A percentile compares a stretch with the other conserved stretches of the same genome.
phyloP scores from a whole-genome alignment of 2,797 vertebrate species.

The Anguilla marmorata region DNA sequence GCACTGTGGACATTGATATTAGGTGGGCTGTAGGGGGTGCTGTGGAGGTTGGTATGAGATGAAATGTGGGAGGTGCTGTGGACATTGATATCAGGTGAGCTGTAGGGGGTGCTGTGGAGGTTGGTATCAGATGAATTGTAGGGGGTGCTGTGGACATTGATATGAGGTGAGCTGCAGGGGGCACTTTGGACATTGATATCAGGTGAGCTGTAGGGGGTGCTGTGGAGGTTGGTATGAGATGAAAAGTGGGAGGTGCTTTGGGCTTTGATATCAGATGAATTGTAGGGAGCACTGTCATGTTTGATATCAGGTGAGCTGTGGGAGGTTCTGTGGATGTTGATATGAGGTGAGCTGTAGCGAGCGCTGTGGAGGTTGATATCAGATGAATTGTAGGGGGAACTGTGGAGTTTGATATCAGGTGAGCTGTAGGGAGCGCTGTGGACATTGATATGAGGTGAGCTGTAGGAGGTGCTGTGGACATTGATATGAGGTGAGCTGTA shows the following conservation, averaged over 20 bases:
- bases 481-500: too few species aligned
- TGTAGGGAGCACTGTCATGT: too few species aligned
- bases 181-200: too few species aligned
- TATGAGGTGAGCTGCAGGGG: background rate
- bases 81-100: background rate
- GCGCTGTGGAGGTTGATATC: background rate
- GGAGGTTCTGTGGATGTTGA: background rate
- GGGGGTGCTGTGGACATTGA: background rate
- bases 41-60: slow-evolving; percentile 1
- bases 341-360: too few species aligned
- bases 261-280: too few species aligned
- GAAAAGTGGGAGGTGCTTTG: too few species aligned
- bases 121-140: background rate
- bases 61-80: slow-evolving; percentile 25
- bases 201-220: too few species aligned
- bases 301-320: too few species aligned
- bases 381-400: background rate
- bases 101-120: slow-evolving; percentile 31
- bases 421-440: background rate
- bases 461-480: too few species aligned
- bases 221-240: too few species aligned
- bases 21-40: background rate
- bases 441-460: too few species aligned
- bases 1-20: slow-evolving; percentile 7
- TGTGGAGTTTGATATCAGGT: background rate